Percentiles rank a stretch among this genome's conserved stretches.
phyloP scores from a whole-genome alignment of 1,140 invertebrate species.

The Drusus annulatus region DNA sequence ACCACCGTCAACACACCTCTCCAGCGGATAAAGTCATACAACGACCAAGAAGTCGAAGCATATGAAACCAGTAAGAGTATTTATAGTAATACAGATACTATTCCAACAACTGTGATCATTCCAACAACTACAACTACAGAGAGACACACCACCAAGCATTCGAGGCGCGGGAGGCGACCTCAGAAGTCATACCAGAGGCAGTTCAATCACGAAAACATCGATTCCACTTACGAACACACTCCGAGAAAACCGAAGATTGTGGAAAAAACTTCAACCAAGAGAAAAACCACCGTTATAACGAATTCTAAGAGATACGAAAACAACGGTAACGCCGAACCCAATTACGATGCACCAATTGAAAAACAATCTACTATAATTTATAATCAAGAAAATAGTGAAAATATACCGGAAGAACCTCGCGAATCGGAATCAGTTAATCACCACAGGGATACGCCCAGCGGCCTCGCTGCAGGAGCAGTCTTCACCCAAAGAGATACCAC shows the following conservation, averaged over 20 bases:
- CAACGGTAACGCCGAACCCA: background rate
- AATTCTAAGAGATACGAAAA: conserved; percentile 56
- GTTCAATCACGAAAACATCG: conserved; percentile 3
- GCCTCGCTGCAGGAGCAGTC: no score
- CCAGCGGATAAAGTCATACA: no score
- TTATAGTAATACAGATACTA: background rate
- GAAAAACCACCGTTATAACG: conserved; percentile 58
- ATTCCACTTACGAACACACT: conserved; percentile 1
- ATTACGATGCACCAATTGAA: conserved; percentile 3
- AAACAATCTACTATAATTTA: background rate
- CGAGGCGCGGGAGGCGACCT: background rate
- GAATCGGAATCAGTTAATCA: background rate
- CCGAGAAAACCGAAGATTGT: conserved; percentile 56
- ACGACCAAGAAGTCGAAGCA: no score
- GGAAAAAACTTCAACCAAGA: conserved; percentile 57
- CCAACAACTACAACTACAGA: background rate
- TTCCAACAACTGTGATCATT: background rate
- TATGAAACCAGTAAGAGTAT: background rate
- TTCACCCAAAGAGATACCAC: background rate
- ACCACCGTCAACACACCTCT: background rate
- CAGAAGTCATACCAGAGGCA: background rate
- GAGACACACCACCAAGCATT: conserved; percentile 8
- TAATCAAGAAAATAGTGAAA: background rate
- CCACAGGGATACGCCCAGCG: background rate
- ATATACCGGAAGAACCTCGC: background rate